Base-by-base conservation (phyloP, 1,140 invertebrate species). In the Mesaphorura yosii region DNA sequence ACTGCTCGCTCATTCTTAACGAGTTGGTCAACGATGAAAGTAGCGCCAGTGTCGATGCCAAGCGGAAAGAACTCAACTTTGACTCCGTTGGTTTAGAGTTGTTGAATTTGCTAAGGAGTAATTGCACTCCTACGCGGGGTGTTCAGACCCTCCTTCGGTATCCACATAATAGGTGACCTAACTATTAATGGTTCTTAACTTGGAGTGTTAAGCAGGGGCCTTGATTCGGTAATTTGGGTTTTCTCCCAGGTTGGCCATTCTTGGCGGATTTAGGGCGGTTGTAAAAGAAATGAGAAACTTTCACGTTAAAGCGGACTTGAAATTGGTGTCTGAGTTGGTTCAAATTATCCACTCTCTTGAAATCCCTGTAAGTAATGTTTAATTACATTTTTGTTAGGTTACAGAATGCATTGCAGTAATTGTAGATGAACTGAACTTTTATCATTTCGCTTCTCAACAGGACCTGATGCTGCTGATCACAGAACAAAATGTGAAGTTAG, bases 201-300 rank as follows among this genome's bases (percentile, higher is more conserved):
- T n/a, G n/a, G n/a, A n/a, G n/a, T n/a, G n/a, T n/a, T n/a, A n/a
- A n/a, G n/a, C n/a, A n/a, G n/a, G n/a, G 39, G 25, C 17, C 22
- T 29, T 46, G 3, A 5, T 10, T 22, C n/a, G 6, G 7, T 37
- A 47, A 27, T 27, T 42, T 26, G 28, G 12, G 19, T 51, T 19
- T 27, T 38, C 45, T 57, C 59, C 22, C 53, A 74, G 80, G 52
- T 76, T 95, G 62, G 68, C 83, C 34, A 66, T 92, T n/a, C 68
- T 93, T 47, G 90, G 90, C 22, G 88, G 89, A 4, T 66, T 78
- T 37, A 70, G 73, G 2, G 81, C 81, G n/a, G 78, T 89, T 62
- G 66, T 93, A 7, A 65, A 76, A 45, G 72, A 78, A 59, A 90
- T 94, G 86, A 66, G 75, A 42, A 58, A 65, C 1, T 70, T 81